Percentiles rank a stretch among this genome's conserved stretches.
phyloP scores from a whole-genome alignment of 2,113 vertebrate species.

The Pithys albifrons region DNA sequence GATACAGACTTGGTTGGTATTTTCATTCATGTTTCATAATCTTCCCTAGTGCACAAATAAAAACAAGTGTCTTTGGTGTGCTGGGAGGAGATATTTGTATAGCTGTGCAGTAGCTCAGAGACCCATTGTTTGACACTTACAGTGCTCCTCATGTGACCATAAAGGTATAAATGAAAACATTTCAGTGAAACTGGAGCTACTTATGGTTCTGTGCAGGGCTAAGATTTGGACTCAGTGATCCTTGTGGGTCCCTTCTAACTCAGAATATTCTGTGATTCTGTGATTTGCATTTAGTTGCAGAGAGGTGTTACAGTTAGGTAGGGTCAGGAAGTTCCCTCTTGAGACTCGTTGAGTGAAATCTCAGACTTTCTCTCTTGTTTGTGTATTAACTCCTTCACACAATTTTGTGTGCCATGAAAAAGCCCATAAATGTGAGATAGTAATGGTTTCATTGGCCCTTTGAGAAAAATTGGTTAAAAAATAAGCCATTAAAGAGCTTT shows the following conservation, averaged over 20 bases:
- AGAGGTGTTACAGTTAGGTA: not conserved
- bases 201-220: not conserved
- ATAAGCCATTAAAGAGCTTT: not conserved
- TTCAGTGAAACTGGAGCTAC: not conserved
- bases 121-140: accelerated
- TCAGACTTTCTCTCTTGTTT: not conserved
- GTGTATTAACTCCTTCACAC: not conserved
- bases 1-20: slow-evolving; percentile 48
- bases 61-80: not conserved
- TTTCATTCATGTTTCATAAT: slow-evolving; percentile 62
- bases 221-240: not conserved
- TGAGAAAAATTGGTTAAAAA: not conserved
- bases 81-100: not conserved
- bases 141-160: not conserved
- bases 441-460: not conserved
- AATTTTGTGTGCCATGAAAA: not conserved
- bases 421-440: not conserved
- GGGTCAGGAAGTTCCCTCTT: not conserved
- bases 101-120: not conserved
- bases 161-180: not conserved
- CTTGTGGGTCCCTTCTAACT: not conserved
- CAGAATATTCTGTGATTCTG: not conserved
- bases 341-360: not conserved
- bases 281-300: not conserved
- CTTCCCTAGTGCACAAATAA: not conserved